Base-by-base conservation (phyloP, 2,888 invertebrate species). In the Dryadula phaetusa region DNA sequence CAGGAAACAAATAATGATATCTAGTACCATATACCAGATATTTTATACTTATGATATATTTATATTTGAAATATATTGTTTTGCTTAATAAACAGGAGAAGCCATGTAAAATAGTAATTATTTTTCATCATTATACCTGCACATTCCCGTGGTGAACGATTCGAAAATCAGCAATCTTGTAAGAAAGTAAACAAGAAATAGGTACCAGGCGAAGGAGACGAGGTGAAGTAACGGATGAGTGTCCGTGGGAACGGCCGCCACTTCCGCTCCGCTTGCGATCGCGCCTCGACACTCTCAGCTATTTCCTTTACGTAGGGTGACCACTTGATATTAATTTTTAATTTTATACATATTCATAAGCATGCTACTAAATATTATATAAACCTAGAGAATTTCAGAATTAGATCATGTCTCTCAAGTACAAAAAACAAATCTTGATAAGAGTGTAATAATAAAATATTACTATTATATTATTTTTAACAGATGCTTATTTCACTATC, bases 221-320 rank as follows among this genome's bases (percentile, higher is more conserved):
- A 88, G 88, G 88, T 87, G 87, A 90, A 90, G 82, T 92, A 92
- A 92, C 92, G 92, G 92, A 90, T 88, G 89, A 87, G 80, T 87
- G 88, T 91, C 88, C 92, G 92, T 92, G 92, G 92, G 92, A 92
- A 91, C 92, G 92, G 89, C 81, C 88, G 84, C 73, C 85, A 85
- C 90, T 92, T 92, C 92, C 92, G 91, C 84, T 84, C 84, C 83
- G 84, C 80, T 83, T 81, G 79, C 82, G 80, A 82, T 81, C 83
- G 82, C 86, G 81, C 80, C 82, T 80, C 84, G 79, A 74, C 85
- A 86, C 89, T 88, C 86, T 87, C 82, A 86, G 86, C 84, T 88
- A 90, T 90, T 91, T 92, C 92, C 92, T 90, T 86, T 82, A 81
- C 71, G 84, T 90, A 88, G 88, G 88, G 88, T 89, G 83, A 83